Base-by-base conservation (phyloP, 1,140 invertebrate species). In the Saccostrea cuccullata region DNA sequence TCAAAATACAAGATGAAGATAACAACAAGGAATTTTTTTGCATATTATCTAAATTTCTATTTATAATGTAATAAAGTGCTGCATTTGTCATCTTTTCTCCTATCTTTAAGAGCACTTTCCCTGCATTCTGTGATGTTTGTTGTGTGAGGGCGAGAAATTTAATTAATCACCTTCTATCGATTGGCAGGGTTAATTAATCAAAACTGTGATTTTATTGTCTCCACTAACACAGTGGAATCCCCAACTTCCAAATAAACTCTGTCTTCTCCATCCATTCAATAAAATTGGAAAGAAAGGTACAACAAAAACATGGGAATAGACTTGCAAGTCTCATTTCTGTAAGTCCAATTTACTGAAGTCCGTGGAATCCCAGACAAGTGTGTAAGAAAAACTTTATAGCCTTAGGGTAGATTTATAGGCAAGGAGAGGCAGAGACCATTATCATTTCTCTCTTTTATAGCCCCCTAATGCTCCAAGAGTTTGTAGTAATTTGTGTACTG, bases 391-490 rank as follows among this genome's bases (percentile, higher is more conserved):
- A 36, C 70, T 77, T 77, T 17, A 77, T 36, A 15, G 11, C 26
- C 26, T 36, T 30, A 30, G 23, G 70, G 70, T 77, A 30, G 70
- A 36, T 77, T 30, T 36, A 77, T 17, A 77, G 9, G 17, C 15
- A 67, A 8, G 23, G 23, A 77, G 70, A 77, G 70, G 23, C 70
- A 26, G 70, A 73, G 13, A 77, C 70, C 67, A 73, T 73, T 26
- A 26, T 67, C 15, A 47, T 60, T 73, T 20, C 58, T 60, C 26
- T 30, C 70, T 30, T 77, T 36, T 77, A 77, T 77, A 30, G 70
- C 26, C 9, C 70, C 70, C 70, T 30, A 36, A 77, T 77, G 70
- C 70, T 77, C 26, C 70, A 26, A 77, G 70, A 30, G 70, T 30
- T 36, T 77, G 70, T 26, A 30, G 23, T 12, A 77, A 77, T 77